Percentiles rank a stretch among this genome's conserved stretches.
phyloP scores from a whole-genome alignment of 2,888 invertebrate genomes.

The Amblyjoppa fuscipennis region DNA sequence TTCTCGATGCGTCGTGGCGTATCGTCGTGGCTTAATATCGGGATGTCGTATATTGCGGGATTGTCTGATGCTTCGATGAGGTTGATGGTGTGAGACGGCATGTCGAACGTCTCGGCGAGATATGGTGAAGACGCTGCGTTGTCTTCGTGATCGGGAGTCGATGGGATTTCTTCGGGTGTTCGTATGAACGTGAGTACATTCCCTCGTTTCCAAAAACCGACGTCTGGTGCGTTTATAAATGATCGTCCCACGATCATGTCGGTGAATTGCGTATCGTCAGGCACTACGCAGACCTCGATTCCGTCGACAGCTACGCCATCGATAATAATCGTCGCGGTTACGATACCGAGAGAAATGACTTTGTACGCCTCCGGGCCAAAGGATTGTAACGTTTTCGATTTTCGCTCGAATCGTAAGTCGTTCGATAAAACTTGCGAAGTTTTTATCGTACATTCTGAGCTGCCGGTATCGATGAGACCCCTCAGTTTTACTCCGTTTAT shows the following conservation, averaged over 20 bases:
- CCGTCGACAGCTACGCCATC: constrained; percentile 32
- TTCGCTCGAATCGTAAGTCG: not conserved
- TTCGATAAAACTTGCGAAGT: not conserved
- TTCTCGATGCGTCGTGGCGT: no score
- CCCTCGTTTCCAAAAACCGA: constrained; percentile 28
- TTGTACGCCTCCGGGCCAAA: constrained; percentile 41
- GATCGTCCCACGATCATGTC: constrained; percentile 51
- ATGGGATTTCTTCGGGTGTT: not conserved
- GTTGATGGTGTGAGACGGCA: no score
- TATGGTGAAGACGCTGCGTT: no score
- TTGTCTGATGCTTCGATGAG: no score
- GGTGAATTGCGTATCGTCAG: constrained; percentile 52
- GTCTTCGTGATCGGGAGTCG: no score
- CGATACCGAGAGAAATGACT: constrained; percentile 30
- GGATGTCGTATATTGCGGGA: no score
- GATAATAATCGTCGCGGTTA: constrained; percentile 25
- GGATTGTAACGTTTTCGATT: constrained; percentile 2
- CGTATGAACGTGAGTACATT: constrained; percentile 1
- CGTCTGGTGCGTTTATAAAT: constrained; percentile 53
- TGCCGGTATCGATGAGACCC: constrained; percentile 42
- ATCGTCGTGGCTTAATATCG: no score
- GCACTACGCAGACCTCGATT: constrained; percentile 43
- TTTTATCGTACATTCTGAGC: constrained; percentile 40
- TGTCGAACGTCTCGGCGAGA: no score
- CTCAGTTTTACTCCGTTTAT: not conserved